phyloP scores from a whole-genome alignment of 2,888 invertebrate genomes.

The Tipula vernalis region DNA sequence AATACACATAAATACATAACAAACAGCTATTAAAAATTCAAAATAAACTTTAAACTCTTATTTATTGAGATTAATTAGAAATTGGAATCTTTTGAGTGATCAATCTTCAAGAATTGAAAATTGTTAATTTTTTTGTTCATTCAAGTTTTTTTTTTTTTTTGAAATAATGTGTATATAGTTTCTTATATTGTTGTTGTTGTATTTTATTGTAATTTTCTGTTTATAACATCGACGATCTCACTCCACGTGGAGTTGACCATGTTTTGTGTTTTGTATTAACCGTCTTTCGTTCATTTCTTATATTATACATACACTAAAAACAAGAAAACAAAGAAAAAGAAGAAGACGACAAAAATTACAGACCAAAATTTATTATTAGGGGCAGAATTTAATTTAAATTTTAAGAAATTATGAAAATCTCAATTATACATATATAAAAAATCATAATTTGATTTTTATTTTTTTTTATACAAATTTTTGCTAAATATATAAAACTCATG shows the following conservation, averaged over 20 bases:
- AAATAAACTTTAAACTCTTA: background rate
- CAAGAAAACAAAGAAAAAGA: background rate
- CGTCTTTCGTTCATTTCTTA: background rate
- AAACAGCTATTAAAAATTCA: background rate
- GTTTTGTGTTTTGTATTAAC: background rate
- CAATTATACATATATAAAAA: background rate
- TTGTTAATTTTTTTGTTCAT: background rate
- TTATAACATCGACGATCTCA: background rate
- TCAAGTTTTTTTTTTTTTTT: background rate
- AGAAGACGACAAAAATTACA: background rate
- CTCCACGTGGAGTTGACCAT: background rate
- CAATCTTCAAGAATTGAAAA: background rate
- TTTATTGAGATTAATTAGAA: constrained; percentile 4
- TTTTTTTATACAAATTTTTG: background rate
- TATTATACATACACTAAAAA: background rate
- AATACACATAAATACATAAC: background rate
- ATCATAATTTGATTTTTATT: background rate
- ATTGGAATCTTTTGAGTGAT: constrained; percentile 4
- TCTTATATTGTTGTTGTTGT: background rate
- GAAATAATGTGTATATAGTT: background rate
- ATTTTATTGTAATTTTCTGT: background rate
- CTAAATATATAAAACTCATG: background rate
- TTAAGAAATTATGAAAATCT: background rate
- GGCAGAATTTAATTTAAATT: constrained; percentile 4
- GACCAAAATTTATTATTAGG: background rate